Evolutionary conservation across 2,797 vertebrate genomes (phyloP).

Genomic region (Alexandromys oeconomus): DNA sequence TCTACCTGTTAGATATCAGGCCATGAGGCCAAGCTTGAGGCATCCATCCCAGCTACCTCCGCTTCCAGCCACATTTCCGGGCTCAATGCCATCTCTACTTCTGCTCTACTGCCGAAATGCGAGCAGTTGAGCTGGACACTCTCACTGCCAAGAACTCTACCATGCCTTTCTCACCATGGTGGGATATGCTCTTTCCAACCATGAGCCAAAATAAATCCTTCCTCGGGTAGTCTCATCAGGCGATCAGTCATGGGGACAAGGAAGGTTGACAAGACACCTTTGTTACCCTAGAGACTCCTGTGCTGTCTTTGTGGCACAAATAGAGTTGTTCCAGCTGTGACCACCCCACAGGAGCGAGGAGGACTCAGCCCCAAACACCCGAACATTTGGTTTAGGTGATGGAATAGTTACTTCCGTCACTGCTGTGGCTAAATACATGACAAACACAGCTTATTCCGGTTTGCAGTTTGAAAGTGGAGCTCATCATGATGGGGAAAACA

Average conservation of each 20-base stretch:
- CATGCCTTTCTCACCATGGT: not conserved
- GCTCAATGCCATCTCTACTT: not conserved
- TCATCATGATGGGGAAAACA: not conserved
- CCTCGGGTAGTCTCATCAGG: not conserved
- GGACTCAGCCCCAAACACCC: not conserved
- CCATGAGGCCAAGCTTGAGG: not conserved
- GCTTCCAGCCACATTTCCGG: not conserved
- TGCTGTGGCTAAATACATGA: not conserved
- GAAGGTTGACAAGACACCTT: not conserved
- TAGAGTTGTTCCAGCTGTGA: not conserved
- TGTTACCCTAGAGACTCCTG: not conserved
- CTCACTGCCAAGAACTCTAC: not conserved
- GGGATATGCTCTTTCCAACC: not conserved
- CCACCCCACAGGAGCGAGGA: not conserved
- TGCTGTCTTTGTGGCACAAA: not conserved
- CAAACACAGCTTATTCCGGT: not conserved
- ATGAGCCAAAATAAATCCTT: not conserved
- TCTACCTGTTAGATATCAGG: not conserved
- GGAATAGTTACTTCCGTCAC: not conserved
- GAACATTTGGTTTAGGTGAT: not conserved
- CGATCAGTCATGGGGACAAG: no score
- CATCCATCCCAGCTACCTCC: not conserved
- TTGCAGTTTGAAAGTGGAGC: not conserved
- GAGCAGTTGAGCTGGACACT: not conserved
- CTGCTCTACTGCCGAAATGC: not conserved